Conservation (phyloP, 2,888 invertebrate species). For the Rhopalosiphum nymphaeae region DNA sequence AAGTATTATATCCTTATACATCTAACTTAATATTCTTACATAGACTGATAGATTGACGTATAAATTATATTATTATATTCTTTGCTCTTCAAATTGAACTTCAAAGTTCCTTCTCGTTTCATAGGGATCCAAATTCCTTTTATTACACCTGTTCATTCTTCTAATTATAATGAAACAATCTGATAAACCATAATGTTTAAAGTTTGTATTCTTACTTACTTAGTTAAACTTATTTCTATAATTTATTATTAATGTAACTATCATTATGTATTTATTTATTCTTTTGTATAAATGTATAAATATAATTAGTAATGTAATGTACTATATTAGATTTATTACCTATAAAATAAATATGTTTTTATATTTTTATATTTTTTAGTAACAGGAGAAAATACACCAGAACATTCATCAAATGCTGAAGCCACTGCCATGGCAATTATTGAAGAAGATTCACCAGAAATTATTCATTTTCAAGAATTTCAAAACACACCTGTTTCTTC, state of each 20-base stretch:
- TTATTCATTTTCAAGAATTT: constrained; percentile 56
- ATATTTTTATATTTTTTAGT: constrained; percentile 32
- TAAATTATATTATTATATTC: background rate
- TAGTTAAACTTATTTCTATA: background rate
- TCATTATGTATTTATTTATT: background rate
- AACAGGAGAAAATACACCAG: constrained; percentile 61
- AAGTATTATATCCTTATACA: background rate
- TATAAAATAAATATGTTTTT: background rate
- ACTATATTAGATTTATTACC: background rate
- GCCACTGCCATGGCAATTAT: constrained; percentile 56
- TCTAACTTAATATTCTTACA: too few species aligned
- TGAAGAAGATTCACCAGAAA: constrained; percentile 59
- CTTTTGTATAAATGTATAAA: background rate
- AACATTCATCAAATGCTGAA: constrained; percentile 64
- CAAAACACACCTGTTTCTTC: constrained; percentile 61
- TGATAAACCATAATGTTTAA: background rate
- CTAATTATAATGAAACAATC: background rate
- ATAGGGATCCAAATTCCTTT: background rate
- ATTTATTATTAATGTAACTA: background rate
- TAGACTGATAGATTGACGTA: too few species aligned
- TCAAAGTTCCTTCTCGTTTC: background rate
- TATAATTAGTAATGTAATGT: background rate
- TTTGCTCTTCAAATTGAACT: background rate
- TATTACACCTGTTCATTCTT: background rate
- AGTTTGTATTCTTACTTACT: background rate